Evolutionary conservation across 2,888 invertebrate species (phyloP), one percentile per base, ranked within the genome.

Genomic region (Xanthorhoe spadicearia): DNA sequence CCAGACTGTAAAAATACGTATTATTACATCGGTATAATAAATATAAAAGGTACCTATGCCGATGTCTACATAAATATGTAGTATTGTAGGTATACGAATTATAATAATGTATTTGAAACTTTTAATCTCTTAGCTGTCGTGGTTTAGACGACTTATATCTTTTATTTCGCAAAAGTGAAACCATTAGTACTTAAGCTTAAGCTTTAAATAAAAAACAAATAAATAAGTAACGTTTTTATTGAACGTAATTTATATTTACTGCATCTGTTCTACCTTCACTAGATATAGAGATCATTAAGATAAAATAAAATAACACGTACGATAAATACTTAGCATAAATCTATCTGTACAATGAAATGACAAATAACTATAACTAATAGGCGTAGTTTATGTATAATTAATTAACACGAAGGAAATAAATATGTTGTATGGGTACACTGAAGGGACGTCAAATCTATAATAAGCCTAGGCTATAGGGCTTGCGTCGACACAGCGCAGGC

Each of bases 221-320:
- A 68, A 82, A 85, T 87, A 85, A 85, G 80, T 90, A 92, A 90
- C 90, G 83, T 87, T 92, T 90, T 92, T 91, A 92, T 89, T 92
- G 87, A 91, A 90, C 90, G 88, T 84, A 90, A 90, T 90, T 88
- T 83, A 87, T 89, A 85, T 84, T 87, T 86, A 88, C 86, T 89
- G 91, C 88, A 90, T 83, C 84, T 83, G 72, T 80, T 77, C 87
- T 90, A 90, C 87, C 65, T 79, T 82, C 77, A 79, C 85, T 88
- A 86, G 75, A 77, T 71, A 72, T 65, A 85, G 84, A 85, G 85
- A 86, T 86, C 81, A 76, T 82, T 83, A 77, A 72, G 70, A 70
- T 77, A 84, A 87, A 79, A 78, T 77, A 83, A 83, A 81, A 81
- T 79, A 83, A 81, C 74, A 80, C 70, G 32, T 77, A 78, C 77